Percentiles rank a stretch among this genome's conserved stretches.
Conservation (phyloP, 2,113 vertebrate genomes). For the Passer montanus region DNA sequence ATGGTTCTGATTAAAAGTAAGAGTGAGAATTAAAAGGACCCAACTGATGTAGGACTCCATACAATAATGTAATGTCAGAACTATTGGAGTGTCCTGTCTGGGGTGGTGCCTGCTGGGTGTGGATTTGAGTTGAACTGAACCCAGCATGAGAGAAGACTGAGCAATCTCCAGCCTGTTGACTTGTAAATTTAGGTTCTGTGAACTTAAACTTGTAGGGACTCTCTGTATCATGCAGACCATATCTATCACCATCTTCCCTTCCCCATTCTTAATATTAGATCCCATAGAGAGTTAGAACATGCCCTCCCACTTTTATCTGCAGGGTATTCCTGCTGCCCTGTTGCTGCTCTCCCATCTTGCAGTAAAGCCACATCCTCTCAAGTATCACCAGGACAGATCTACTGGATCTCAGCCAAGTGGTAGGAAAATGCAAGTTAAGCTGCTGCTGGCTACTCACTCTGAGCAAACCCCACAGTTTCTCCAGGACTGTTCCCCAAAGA, state of each 20-base stretch:
- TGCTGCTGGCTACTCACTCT: background rate
- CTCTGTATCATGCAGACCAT: background rate
- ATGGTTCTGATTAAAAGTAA: conserved; percentile 44
- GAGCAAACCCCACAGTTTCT: background rate
- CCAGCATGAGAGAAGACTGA: background rate
- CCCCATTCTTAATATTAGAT: background rate
- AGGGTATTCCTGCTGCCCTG: background rate
- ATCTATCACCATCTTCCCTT: background rate
- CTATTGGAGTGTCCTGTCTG: conserved; percentile 40
- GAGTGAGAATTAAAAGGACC: conserved; percentile 4
- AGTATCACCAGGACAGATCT: background rate
- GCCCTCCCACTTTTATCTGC: background rate
- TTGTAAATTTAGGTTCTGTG: background rate
- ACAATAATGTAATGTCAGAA: background rate
- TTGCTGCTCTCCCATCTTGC: background rate
- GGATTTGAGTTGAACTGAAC: background rate
- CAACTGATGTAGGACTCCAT: background rate
- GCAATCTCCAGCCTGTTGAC: background rate
- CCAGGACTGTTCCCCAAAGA: background rate
- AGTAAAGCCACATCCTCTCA: background rate
- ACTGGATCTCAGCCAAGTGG: background rate
- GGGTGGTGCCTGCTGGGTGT: background rate
- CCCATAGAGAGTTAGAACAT: background rate
- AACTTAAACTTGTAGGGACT: background rate
- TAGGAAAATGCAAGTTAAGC: background rate